Percentiles rank a stretch among this genome's conserved stretches.
Conservation (phyloP, 1,140 invertebrate species). For the Megalonaias nervosa region DNA sequence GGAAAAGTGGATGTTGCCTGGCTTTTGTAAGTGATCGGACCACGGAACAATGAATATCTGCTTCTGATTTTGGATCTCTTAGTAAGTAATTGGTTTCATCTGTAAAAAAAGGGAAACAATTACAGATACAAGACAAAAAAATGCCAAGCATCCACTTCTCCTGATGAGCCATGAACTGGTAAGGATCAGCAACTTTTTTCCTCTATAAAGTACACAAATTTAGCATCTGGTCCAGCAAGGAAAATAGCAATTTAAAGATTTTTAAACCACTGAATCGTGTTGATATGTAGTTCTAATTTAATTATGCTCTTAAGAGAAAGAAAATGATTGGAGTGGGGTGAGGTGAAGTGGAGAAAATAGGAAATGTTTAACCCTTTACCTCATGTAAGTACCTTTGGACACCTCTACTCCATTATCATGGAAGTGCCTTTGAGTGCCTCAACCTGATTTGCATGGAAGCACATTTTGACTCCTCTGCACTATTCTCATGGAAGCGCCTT, state of each 20-base stretch:
- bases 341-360: no score
- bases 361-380: no score
- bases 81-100: conserved; percentile 72
- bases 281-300: background rate
- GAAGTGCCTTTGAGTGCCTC: no score
- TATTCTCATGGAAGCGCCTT: no score
- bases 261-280: background rate
- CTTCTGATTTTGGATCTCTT: conserved; percentile 84
- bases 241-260: background rate
- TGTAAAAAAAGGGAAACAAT: conserved; percentile 38
- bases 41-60: conserved; percentile 84
- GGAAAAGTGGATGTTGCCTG: conserved; percentile 74
- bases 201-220: background rate
- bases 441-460: no score
- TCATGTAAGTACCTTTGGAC: no score
- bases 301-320: no score
- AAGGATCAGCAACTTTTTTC: background rate
- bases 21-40: conserved; percentile 79
- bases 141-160: background rate
- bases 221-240: background rate
- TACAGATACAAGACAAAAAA: background rate
- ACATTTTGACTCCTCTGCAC: no score
- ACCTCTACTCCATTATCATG: no score
- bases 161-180: background rate
- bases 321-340: no score